Evolutionary conservation across 2,888 invertebrate species (phyloP).

Genomic region (Thyatira batis): DNA sequence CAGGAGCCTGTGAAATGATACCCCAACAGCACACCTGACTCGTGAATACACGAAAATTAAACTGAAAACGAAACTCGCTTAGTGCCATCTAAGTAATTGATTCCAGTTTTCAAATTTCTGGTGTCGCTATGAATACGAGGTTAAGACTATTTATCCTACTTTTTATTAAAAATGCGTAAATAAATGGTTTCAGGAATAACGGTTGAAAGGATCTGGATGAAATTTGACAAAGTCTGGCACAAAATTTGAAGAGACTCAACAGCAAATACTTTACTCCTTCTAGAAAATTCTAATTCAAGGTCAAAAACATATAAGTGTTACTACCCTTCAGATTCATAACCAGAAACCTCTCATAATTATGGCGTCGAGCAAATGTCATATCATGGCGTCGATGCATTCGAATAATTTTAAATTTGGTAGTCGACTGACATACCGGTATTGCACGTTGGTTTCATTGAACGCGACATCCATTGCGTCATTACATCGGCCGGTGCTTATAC

Average conservation of each 20-base stretch:
- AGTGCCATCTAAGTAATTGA: neutral
- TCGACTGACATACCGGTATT: neutral
- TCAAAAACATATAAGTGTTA: too few species aligned
- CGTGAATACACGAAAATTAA: neutral
- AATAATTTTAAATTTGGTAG: neutral
- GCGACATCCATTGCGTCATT: slow-evolving; percentile 33
- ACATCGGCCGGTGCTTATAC: slow-evolving; percentile 34
- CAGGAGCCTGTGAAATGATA: neutral
- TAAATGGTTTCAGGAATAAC: too few species aligned
- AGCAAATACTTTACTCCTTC: too few species aligned
- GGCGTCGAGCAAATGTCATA: neutral
- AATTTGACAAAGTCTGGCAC: too few species aligned
- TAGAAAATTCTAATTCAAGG: too few species aligned
- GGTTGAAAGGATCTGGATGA: too few species aligned
- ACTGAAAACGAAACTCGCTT: neutral
- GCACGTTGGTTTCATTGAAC: slow-evolving; percentile 27
- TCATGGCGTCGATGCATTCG: neutral
- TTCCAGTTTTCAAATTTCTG: neutral
- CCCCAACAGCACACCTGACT: neutral
- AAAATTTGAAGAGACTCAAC: too few species aligned
- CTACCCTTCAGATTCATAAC: too few species aligned
- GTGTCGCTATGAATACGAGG: too few species aligned
- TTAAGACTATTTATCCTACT: too few species aligned
- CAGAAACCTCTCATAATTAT: neutral
- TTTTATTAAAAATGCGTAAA: too few species aligned